Conservation (phyloP, 2,113 vertebrate genomes). For the Neoarius graeffei region DNA sequence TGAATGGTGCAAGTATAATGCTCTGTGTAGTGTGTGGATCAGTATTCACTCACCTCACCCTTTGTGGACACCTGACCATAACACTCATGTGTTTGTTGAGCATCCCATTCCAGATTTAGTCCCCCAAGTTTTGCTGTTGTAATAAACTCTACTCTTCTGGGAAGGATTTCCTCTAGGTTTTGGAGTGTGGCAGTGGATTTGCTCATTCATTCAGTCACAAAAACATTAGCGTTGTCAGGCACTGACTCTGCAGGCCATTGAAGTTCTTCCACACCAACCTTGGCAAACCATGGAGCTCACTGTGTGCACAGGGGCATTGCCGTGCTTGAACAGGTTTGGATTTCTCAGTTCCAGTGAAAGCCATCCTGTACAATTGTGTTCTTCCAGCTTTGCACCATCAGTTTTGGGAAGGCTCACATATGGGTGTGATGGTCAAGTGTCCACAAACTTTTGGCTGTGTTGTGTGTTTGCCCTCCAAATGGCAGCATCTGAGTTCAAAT, state of each 20-base stretch:
- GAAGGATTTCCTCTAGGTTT: no score
- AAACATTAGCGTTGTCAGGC: background rate
- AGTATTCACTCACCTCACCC: no score
- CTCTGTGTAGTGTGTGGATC: no score
- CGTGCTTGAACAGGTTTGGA: background rate
- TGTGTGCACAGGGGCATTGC: background rate
- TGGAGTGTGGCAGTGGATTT: no score
- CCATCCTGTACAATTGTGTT: background rate
- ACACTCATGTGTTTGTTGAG: no score
- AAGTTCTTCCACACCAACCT: no score
- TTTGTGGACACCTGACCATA: no score
- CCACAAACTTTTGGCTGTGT: background rate
- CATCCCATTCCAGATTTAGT: no score
- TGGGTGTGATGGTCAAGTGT: background rate
- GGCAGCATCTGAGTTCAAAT: background rate
- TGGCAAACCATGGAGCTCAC: background rate
- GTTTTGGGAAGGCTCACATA: background rate
- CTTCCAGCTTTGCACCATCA: background rate
- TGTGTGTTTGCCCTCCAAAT: background rate
- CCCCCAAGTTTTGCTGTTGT: no score
- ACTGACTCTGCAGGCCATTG: background rate
- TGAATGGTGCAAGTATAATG: no score
- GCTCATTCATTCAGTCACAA: no score
- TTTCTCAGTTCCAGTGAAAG: background rate
- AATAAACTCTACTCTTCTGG: no score